Evolutionary conservation across 2,888 invertebrate species (phyloP).

Genomic region (Diaperis boleti): DNA sequence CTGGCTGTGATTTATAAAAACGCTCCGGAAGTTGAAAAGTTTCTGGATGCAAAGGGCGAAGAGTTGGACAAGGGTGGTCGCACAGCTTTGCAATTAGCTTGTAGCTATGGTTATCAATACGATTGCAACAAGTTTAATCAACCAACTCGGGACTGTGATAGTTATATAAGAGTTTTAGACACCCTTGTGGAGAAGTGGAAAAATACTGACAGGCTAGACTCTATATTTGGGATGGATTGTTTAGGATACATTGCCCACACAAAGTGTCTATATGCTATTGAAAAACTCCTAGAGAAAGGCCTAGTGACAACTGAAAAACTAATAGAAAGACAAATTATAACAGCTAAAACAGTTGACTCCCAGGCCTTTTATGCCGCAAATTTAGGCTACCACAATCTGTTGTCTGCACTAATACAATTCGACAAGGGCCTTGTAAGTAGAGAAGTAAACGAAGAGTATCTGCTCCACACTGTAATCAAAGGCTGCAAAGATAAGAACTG

Average conservation of each 20-base stretch:
- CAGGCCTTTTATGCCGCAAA: no score
- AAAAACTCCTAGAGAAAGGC: neutral
- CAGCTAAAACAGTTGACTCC: neutral
- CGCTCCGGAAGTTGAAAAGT: neutral
- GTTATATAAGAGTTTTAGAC: neutral
- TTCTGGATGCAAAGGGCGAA: neutral
- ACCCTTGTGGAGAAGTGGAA: neutral
- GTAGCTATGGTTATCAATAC: constrained; percentile 53
- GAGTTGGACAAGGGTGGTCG: neutral
- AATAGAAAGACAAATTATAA: neutral
- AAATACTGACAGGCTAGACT: neutral
- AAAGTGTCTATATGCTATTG: neutral
- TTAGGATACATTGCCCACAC: neutral
- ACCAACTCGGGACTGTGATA: neutral
- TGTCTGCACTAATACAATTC: neutral
- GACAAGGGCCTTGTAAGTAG: neutral
- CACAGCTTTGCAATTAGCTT: neutral
- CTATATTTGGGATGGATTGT: neutral
- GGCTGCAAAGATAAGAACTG: neutral
- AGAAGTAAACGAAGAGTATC: neutral
- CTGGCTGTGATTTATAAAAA: constrained; percentile 5
- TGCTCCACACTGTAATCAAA: neutral
- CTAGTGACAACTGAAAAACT: neutral
- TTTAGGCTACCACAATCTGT: neutral
- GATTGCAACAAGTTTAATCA: constrained; percentile 77